Conservation (phyloP, 2,888 invertebrate genomes). For the Elmis aenea region DNA sequence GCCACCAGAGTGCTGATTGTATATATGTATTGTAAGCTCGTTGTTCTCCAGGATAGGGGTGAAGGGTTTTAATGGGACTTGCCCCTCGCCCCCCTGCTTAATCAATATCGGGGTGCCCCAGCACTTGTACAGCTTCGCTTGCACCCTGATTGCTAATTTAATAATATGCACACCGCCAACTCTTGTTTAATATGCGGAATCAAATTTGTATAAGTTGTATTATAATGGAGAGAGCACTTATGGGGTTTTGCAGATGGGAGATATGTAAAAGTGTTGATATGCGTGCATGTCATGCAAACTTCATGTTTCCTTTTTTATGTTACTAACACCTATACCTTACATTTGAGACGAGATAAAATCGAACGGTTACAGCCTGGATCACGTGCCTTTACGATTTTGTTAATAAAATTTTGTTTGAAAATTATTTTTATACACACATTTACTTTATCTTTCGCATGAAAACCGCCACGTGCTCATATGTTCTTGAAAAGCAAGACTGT, state of each 20-base stretch:
- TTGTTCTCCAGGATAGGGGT: conserved; percentile 25
- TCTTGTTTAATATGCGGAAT: conserved; percentile 48
- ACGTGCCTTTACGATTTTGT: too few species aligned
- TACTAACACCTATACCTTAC: too few species aligned
- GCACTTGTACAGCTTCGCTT: conserved; percentile 22
- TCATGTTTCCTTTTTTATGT: too few species aligned
- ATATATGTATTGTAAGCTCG: conserved; percentile 26
- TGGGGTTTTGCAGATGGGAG: conserved; percentile 15
- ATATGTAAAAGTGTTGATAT: conserved; percentile 15
- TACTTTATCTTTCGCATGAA: too few species aligned
- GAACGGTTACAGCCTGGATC: too few species aligned
- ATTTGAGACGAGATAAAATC: too few species aligned
- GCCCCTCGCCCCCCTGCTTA: conserved; percentile 27
- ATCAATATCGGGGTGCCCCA: conserved; percentile 28
- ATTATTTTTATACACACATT: too few species aligned
- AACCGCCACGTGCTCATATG: too few species aligned
- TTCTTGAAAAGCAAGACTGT: too few species aligned
- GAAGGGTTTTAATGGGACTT: conserved; percentile 31
- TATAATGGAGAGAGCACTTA: conserved; percentile 26
- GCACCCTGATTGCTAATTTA: conserved; percentile 45
- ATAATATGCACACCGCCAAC: conserved; percentile 46
- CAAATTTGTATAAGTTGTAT: conserved; percentile 54
- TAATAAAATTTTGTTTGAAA: too few species aligned
- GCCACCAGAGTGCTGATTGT: conserved; percentile 24
- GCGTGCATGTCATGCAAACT: too few species aligned